These are phyloP conservation scores for Centropus unirufus DNA, from an alignment of 2,113 vertebrate species.

Conservation along the genomic window DNA sequence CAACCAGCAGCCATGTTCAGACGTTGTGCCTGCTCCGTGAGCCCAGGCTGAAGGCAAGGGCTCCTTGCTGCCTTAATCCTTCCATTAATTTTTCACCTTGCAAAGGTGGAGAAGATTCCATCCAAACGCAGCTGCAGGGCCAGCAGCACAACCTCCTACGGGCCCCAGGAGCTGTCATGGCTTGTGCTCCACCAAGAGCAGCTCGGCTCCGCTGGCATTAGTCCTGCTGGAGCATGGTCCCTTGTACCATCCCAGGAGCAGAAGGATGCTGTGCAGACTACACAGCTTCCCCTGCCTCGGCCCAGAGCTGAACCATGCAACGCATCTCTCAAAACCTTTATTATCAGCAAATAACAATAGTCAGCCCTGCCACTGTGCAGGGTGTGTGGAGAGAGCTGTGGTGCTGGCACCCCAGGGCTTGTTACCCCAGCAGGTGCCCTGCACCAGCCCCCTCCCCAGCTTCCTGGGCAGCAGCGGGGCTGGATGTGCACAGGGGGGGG, in stretches of 20 bases:
- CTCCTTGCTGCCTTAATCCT: neutral
- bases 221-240: neutral
- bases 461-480: neutral
- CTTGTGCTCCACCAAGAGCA: neutral
- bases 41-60: neutral
- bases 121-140: too few species aligned
- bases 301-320: neutral
- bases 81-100: neutral
- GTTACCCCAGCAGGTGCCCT: accelerated
- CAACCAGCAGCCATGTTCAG: neutral
- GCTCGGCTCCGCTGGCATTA: neutral
- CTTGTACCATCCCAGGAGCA: accelerated
- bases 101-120: neutral
- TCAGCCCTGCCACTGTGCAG: neutral
- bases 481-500: neutral
- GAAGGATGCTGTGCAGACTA: accelerated
- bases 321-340: conserved; percentile 60
- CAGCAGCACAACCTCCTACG: neutral
- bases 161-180: accelerated
- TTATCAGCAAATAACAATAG: conserved; percentile 57
- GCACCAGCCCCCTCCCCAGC: neutral
- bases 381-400: neutral
- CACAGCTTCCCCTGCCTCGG: accelerated
- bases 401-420: neutral
- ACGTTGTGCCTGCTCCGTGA: neutral